These are phyloP conservation scores for Neodiprion virginianus DNA, from an alignment of 1,140 invertebrate genomes.

Conservation along the genomic window DNA sequence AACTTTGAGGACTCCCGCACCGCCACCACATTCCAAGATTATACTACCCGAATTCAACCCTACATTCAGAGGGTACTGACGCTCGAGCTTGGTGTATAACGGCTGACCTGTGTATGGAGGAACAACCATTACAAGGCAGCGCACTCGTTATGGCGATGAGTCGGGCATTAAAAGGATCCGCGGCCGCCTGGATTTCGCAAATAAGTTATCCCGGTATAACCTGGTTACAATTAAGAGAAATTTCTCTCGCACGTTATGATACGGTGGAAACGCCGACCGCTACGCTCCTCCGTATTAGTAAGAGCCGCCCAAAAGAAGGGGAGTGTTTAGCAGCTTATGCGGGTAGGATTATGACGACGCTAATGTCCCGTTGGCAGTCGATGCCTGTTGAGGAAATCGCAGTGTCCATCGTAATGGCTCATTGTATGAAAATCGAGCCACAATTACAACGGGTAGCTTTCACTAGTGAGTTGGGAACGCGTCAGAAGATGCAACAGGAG, in stretches of 20 bases:
- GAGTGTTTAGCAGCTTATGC: slow-evolving; percentile 18
- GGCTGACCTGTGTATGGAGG: slow-evolving; percentile 20
- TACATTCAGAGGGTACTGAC: slow-evolving; percentile 11
- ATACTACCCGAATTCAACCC: slow-evolving; percentile 25
- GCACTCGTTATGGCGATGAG: slow-evolving; percentile 22
- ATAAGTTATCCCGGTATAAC: slow-evolving; percentile 17
- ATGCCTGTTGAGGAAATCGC: no score
- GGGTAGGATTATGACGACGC: no score
- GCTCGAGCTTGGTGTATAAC: slow-evolving; percentile 22
- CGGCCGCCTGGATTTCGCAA: slow-evolving; percentile 21
- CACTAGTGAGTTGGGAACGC: slow-evolving; percentile 19
- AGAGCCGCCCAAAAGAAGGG: slow-evolving; percentile 12
- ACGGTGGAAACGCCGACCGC: slow-evolving; percentile 21
- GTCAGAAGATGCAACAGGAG: slow-evolving; percentile 23
- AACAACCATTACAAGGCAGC: slow-evolving; percentile 13
- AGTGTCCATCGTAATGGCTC: no score
- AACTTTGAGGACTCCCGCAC: slow-evolving; percentile 10
- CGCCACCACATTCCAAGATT: neutral
- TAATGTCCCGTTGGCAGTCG: no score
- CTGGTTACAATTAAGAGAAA: slow-evolving; percentile 25
- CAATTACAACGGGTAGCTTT: slow-evolving; percentile 20
- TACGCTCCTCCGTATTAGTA: slow-evolving; percentile 15
- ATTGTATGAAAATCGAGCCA: neutral
- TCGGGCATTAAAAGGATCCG: slow-evolving; percentile 14
- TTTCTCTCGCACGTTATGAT: slow-evolving; percentile 23